Evolutionary conservation across 2,888 invertebrate species (phyloP).

Genomic region (Diaprepes abbreviatus): DNA sequence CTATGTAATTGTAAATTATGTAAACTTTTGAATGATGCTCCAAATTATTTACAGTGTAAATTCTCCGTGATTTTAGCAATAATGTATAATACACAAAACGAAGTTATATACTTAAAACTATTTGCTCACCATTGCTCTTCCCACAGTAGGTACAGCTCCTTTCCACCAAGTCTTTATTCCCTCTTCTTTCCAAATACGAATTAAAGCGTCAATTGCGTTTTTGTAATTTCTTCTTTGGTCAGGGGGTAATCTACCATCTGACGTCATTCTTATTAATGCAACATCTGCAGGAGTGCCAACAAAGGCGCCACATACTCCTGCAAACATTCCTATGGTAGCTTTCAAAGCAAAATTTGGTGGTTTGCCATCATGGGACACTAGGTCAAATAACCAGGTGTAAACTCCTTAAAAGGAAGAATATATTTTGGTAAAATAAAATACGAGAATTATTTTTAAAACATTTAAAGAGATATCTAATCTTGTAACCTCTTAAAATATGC

Average conservation of each 20-base stretch:
- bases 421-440: too few species aligned
- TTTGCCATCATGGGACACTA: conserved; percentile 71
- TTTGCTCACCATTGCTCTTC: conserved; percentile 86
- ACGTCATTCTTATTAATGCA: conserved; percentile 95
- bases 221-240: conserved; percentile 93
- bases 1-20: too few species aligned
- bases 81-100: too few species aligned
- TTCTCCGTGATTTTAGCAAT: too few species aligned
- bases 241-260: conserved; percentile 91
- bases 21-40: too few species aligned
- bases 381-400: conserved; percentile 90
- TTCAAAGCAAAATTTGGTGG: conserved; percentile 86
- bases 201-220: conserved; percentile 90
- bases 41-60: too few species aligned
- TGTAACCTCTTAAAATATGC: too few species aligned
- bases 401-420: conserved; percentile 67
- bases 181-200: conserved; percentile 72
- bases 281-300: conserved; percentile 95
- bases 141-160: conserved; percentile 87
- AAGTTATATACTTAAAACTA: too few species aligned
- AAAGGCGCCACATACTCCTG: conserved; percentile 90
- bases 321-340: conserved; percentile 87
- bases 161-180: conserved; percentile 47
- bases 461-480: too few species aligned
- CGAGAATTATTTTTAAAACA: too few species aligned